Conservation (phyloP, 2,113 vertebrate genomes). For the Cryptomyrus ogoouensis region DNA sequence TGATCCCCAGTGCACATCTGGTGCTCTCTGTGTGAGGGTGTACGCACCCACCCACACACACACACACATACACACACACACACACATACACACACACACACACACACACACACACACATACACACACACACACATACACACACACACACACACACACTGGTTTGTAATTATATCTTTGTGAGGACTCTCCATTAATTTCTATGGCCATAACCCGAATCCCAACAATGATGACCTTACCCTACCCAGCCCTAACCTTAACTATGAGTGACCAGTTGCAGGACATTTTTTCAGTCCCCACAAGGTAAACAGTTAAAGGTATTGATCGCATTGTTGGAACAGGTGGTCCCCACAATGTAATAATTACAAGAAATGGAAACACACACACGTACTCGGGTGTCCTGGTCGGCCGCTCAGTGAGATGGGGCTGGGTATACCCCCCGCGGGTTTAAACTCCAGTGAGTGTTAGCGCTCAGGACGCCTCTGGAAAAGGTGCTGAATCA, state of each 20-base stretch:
- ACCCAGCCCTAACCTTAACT: background rate
- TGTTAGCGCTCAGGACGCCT: background rate
- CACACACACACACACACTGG: background rate
- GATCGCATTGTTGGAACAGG: too few species aligned
- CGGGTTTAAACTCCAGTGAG: background rate
- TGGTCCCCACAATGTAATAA: too few species aligned
- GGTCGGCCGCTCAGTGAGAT: background rate
- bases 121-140: background rate
- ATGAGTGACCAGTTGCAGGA: background rate
- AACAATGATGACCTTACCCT: too few species aligned
- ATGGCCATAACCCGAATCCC: too few species aligned
- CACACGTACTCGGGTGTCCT: background rate
- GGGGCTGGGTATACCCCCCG: background rate
- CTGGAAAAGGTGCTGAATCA: background rate
- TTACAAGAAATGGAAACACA: background rate
- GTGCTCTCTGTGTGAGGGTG: slow-evolving; percentile 1
- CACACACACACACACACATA: background rate
- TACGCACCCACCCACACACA: background rate
- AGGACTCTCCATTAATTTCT: too few species aligned
- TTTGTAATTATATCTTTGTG: too few species aligned
- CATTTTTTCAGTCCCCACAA: too few species aligned
- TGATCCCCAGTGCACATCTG: slow-evolving; percentile 32
- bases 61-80: background rate
- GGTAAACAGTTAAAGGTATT: too few species aligned
- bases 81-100: background rate